Conservation (phyloP, 1,140 invertebrate genomes). For the Bombus difficillimus region DNA sequence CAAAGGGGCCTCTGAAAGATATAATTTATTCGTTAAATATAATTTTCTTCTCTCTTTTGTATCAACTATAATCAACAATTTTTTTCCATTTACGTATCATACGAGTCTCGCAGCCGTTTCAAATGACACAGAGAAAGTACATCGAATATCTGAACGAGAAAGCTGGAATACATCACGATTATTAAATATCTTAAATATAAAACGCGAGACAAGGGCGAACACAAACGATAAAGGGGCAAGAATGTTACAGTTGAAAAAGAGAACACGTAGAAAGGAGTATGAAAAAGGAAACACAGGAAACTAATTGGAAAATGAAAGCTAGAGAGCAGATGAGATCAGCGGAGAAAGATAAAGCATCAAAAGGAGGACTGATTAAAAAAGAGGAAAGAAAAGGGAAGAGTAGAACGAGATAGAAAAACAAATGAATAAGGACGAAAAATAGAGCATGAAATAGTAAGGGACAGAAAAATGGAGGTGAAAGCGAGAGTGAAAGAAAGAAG, state of each 20-base stretch:
- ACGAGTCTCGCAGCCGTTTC: no score
- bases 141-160: background rate
- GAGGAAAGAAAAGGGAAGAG: background rate
- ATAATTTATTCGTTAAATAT: no score
- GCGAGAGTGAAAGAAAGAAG: constrained; percentile 8
- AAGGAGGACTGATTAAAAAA: background rate
- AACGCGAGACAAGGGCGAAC: background rate
- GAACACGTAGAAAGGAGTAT: no score
- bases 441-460: background rate
- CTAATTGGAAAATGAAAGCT: background rate
- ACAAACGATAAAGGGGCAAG: background rate
- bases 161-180: background rate
- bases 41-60: no score
- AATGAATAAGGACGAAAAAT: background rate
- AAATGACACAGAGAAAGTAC: no score
- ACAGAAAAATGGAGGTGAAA: background rate
- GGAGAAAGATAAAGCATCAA: constrained; percentile 5
- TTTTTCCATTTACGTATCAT: no score
- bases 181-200: background rate
- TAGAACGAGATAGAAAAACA: background rate
- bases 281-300: background rate
- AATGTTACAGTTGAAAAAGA: no score
- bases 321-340: background rate
- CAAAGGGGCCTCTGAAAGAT: background rate
- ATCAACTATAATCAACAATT: no score